Evolutionary conservation across 2,113 vertebrate species (phyloP).

Genomic region (Etia nguti): DNA sequence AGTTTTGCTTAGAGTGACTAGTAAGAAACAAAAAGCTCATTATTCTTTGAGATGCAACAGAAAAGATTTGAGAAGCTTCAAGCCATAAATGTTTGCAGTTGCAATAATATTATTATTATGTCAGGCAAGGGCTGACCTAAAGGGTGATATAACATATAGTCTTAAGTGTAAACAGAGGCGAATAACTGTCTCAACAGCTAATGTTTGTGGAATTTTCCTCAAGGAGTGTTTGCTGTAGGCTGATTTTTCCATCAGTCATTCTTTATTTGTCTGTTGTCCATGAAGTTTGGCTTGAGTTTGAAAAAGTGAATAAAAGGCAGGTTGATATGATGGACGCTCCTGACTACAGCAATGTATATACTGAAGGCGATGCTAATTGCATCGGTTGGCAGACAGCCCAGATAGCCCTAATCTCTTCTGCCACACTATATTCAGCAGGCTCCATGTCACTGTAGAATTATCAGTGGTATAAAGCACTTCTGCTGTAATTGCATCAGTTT

Average conservation of each 20-base stretch:
- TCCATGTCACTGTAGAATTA: not conserved
- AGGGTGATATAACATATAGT: not conserved
- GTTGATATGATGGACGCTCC: not conserved
- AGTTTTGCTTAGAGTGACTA: not conserved
- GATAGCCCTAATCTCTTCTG: not conserved
- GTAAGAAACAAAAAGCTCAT: not conserved
- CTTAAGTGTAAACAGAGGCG: not conserved
- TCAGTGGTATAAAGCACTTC: not conserved
- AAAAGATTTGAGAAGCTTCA: not conserved
- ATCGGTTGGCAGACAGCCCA: not conserved
- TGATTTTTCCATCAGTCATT: not conserved
- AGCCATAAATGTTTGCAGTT: not conserved
- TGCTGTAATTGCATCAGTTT: conserved; percentile 1
- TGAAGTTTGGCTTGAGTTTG: not conserved
- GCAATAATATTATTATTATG: not conserved
- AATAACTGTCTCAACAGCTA: not conserved
- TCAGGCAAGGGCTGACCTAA: not conserved
- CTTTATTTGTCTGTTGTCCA: not conserved
- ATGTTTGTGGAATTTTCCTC: not conserved
- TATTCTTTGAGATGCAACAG: not conserved
- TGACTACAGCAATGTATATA: not conserved
- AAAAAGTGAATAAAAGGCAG: not conserved
- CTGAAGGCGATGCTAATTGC: not conserved
- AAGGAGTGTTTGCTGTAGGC: not conserved
- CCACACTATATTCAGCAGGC: not conserved